Percentiles rank a stretch among this genome's conserved stretches.
Evolutionary conservation across 2,113 vertebrate genomes (phyloP).

Genomic region (Brachionichthys hirsutus): DNA sequence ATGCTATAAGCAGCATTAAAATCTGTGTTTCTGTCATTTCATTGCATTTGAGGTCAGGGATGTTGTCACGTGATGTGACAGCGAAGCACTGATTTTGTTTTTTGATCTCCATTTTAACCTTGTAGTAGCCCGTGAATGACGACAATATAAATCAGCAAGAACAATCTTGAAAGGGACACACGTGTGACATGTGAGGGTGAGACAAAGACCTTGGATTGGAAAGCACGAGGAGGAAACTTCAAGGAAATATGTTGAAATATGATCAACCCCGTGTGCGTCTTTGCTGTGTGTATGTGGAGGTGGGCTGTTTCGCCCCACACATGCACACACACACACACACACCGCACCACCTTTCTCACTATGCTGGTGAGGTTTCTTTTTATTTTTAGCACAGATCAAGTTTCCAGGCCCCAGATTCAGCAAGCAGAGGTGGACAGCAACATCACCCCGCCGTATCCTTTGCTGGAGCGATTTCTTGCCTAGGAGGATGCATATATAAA

Average conservation of each 20-base stretch:
- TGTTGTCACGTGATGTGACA: slow-evolving; percentile 40
- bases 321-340: slow-evolving; percentile 21
- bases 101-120: slow-evolving; percentile 39
- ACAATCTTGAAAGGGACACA: background rate
- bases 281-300: slow-evolving; percentile 7
- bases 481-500: background rate
- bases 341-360: slow-evolving; percentile 55
- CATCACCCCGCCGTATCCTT: slow-evolving; percentile 31
- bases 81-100: background rate
- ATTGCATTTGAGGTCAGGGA: slow-evolving; percentile 31
- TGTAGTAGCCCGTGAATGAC: slow-evolving; percentile 1
- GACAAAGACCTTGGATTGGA: slow-evolving; percentile 26
- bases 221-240: slow-evolving; percentile 1
- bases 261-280: slow-evolving; percentile 30
- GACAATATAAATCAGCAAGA: background rate
- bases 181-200: background rate
- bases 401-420: slow-evolving; percentile 65
- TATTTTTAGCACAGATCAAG: slow-evolving; percentile 78
- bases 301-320: slow-evolving; percentile 22
- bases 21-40: slow-evolving; percentile 8
- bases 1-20: background rate
- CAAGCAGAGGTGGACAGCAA: slow-evolving; percentile 41
- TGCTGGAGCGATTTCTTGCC: slow-evolving; percentile 9
- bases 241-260: slow-evolving; percentile 59
- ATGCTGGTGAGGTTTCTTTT: slow-evolving; percentile 60